Base-by-base conservation (phyloP, 2,113 vertebrate genomes). In the Gadus chalcogrammus region DNA sequence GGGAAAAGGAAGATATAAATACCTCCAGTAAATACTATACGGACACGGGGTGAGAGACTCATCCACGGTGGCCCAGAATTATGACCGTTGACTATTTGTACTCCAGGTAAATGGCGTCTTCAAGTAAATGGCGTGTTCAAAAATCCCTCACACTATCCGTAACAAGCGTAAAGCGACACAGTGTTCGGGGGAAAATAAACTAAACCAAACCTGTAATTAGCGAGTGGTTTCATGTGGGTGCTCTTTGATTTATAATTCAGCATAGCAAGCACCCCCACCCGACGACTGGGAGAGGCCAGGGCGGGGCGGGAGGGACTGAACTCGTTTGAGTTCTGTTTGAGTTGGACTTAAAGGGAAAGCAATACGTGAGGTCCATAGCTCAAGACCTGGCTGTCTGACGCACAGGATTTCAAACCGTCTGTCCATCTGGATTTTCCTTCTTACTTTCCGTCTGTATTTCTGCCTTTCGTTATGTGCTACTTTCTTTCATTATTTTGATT, bases 161-260 rank as follows among this genome's bases (percentile, higher is more conserved):
- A 82, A 69, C 42, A 67, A 55, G 77, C 72, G 71, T 67, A 76
- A 88, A 89, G 81, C 68, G 83, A 88, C 85, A 85, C 17, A 64
- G 65, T 62, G 9, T 58, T 74, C 69, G 55, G 55, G 56, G 22
- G 56, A 78, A 85, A 78, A 69, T 70, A 65, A 80, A 73, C 12
- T 38, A 53, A 48, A 65, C 72, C 69, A 82, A 84, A 85, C 79
- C 53, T 75, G 83, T 88, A 93, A 91, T 92, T 91, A 93, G 86
- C 85, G 70, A 82, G 80, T 63, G 74, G 86, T 80, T 88, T 84
- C 85, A 87, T 89, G 86, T 85, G 85, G 82, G 81, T 74, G 67
- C 77, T 68, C 90, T 92, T 93, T 93, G 90, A 93, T 93, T 88
- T 88, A 93, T 92, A 91, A 92, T 92, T 93, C 88, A 91, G 83